Evolutionary conservation across 1,140 invertebrate genomes (phyloP), one percentile per base, ranked within the genome.

Genomic region (Brevipalpus yothersi): DNA sequence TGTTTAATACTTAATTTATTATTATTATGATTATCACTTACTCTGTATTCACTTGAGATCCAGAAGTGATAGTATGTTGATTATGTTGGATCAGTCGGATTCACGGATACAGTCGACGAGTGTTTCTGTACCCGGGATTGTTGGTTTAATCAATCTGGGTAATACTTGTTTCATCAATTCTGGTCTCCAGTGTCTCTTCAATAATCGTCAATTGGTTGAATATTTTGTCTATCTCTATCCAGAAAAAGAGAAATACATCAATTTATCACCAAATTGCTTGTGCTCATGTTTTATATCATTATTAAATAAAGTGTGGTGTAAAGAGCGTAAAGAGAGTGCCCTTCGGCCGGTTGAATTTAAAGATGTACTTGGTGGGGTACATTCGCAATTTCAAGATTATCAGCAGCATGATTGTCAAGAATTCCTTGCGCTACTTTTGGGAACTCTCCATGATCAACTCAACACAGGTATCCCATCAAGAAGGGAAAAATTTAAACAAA

Each of bases 371-470:
- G 39, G 12, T 41, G 4, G 41, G 40, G n/a, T 40, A 40, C 41
- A 41, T 41, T 23, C 56, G 7, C 31, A 57, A 41, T 57, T 42
- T 23, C 12, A 57, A 42, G 56, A 41, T n/a, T 42, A 57, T 63
- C 69, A 66, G 41, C 66, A 82, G 79, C 80, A 82, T 66, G 81
- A 82, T 67, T 82, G 80, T 71, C 81, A 83, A 71, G 81, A 83
- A 66, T 82, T 83, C 69, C 70, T 83, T 40, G 80, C 80, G 9
- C 70, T 82, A 11, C 67, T 82, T 13, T 67, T 83, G 62, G 80
- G 81, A 65, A 77, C 77, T 13, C 69, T 83, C 12, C 79, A 82
- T 64, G 80, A 82, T 66, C 78, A 82, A 68, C 73, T 81, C 67
- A 80, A 79, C 15, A 13, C 12, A 3, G 31, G 31, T 31, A 31